Evolutionary conservation across 2,113 vertebrate genomes (phyloP), one percentile per base, ranked within the genome.

Genomic region (Xenopus tropicalis): DNA sequence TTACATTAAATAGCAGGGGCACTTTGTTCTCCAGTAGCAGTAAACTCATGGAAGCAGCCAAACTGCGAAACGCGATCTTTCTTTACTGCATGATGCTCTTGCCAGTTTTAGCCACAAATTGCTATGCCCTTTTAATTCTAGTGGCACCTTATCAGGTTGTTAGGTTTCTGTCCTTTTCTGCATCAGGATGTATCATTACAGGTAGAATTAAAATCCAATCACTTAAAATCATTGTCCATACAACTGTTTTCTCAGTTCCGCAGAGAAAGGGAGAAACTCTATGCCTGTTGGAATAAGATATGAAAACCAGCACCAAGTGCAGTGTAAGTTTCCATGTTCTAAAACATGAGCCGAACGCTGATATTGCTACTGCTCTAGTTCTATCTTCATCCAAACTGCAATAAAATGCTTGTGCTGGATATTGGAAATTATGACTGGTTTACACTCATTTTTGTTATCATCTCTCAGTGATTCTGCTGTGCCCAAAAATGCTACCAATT

Each of bases 81-180:
- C 14, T 24, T 61, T 24, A 11, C 42, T 74, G 25, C 46, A 9
- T 22, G 66, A 44, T 44, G 64, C 63, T 4, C 63, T 44, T 59
- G 43, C 56, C 54, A 61, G n/a, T 66, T 48, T 72, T 57, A n/a
- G 2, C 13, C 14, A 52, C 70, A 66, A 48, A 4, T 51, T 51
- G 56, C 14, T 23, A 19, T 74, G 64, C 22, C 57, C 64, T 74
- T 24, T 16, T 51, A 24, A 21, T 61, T 74, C 43, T 56, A 74
- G 64, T 43, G 17, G 54, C 64, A 59, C 17, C 65, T 74, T 74
- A 74, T 74, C 72, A 21, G 44, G 20, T 56, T 73, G 51, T 68
- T 17, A 51, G 56, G 65, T 25, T 37, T 37, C 29, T 37, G 29
- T 37, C 6, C 29, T 37, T 9, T 29, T 58, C 52, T 65, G 20